Evolutionary conservation across 2,797 vertebrate genomes (phyloP).

Genomic region (Chaetodon trifasciatus): DNA sequence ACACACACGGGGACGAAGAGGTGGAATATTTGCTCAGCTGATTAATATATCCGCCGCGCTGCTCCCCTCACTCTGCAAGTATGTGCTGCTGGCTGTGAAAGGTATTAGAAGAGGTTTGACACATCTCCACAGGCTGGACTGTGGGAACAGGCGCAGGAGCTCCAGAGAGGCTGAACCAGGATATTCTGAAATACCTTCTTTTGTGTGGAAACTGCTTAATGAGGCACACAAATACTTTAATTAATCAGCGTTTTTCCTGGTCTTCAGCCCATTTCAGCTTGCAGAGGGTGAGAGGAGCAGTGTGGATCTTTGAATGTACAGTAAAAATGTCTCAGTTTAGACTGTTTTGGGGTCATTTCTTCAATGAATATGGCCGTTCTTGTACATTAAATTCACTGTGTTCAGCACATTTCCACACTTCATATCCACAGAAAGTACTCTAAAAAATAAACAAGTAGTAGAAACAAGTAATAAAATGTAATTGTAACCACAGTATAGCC

Average conservation of each 20-base stretch:
- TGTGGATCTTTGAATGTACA: not conserved
- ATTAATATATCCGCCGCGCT: conserved; percentile 85
- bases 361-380: not conserved
- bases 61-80: conserved; percentile 85
- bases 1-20: conserved; percentile 47
- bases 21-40: conserved; percentile 88
- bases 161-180: conserved; percentile 44
- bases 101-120: conserved; percentile 82
- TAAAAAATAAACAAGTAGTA: too few relatives aligned
- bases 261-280: conserved; percentile 17
- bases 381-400: too few relatives aligned
- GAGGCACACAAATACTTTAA: conserved; percentile 43
- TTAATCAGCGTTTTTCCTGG: conserved; percentile 49
- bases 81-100: conserved; percentile 86
- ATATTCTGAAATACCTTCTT: conserved; percentile 40
- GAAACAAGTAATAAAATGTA: not conserved
- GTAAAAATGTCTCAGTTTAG: conserved; percentile 5
- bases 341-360: conserved; percentile 2
- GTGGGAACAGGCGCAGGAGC: conserved; percentile 76
- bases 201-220: conserved; percentile 52
- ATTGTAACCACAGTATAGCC: too few relatives aligned
- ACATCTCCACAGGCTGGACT: conserved; percentile 78
- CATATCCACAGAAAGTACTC: not conserved
- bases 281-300: not conserved
- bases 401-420: not conserved